Conservation (phyloP, 2,888 invertebrate genomes). For the Idaea biselata region DNA sequence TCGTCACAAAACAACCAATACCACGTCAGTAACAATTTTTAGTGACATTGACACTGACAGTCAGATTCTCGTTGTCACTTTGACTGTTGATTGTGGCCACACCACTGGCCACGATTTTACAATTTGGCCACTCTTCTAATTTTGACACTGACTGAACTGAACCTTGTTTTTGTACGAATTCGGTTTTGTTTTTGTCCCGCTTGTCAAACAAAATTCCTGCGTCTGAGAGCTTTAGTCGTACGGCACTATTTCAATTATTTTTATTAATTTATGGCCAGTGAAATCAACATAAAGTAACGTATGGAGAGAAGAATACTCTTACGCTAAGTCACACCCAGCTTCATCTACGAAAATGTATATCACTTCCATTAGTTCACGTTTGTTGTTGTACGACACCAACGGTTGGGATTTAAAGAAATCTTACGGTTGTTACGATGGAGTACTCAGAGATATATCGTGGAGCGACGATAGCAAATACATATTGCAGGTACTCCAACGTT, state of each 20-base stretch:
- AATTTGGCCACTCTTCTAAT: background rate
- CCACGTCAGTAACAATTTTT: background rate
- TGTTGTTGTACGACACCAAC: constrained; percentile 78
- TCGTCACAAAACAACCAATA: constrained; percentile 2
- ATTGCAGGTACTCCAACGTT: constrained; percentile 55
- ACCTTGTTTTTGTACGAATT: background rate
- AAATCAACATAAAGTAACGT: background rate
- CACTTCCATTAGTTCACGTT: constrained; percentile 77
- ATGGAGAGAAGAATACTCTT: background rate
- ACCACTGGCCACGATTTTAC: too few species aligned
- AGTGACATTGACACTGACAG: background rate
- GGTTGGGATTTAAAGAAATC: constrained; percentile 77
- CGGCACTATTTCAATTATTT: background rate
- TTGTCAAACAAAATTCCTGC: background rate
- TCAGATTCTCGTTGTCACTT: too few species aligned
- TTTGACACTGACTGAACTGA: background rate
- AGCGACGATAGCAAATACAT: constrained; percentile 77
- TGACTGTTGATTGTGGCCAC: too few species aligned
- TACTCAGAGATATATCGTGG: constrained; percentile 71
- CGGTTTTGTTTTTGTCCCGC: background rate
- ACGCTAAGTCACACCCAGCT: background rate
- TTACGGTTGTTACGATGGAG: constrained; percentile 70
- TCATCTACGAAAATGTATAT: constrained; percentile 71
- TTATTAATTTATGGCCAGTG: background rate
- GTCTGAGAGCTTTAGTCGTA: background rate